Evolutionary conservation across 2,888 invertebrate species (phyloP).

Genomic region (Eumerus sabulonum): DNA sequence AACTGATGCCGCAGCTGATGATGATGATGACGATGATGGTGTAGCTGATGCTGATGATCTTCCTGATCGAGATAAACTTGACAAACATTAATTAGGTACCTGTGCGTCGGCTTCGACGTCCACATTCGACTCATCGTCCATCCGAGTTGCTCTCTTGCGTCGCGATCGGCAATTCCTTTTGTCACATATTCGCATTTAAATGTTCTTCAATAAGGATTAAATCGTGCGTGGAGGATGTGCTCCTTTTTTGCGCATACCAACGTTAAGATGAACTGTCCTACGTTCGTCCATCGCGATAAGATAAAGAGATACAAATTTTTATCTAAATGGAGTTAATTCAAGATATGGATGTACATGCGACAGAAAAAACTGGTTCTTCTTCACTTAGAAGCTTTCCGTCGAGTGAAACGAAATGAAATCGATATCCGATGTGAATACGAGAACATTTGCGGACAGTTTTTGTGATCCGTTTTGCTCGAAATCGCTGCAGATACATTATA

Average conservation of each 20-base stretch:
- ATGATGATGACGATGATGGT: conserved; percentile 31
- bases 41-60: conserved; percentile 53
- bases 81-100: conserved; percentile 69
- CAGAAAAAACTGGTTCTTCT: conserved; percentile 17
- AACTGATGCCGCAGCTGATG: conserved; percentile 31
- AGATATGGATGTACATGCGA: conserved; percentile 27
- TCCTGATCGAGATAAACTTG: conserved; percentile 68
- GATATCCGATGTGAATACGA: conserved; percentile 7
- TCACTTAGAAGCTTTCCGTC: conserved; percentile 26
- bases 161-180: too few species aligned
- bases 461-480: conserved; percentile 40
- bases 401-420: conserved; percentile 34
- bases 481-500: conserved; percentile 38
- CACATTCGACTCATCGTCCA: not conserved
- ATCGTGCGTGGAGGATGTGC: conserved; percentile 55
- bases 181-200: not conserved
- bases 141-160: too few species aligned
- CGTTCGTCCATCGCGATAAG: conserved; percentile 31
- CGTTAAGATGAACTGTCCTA: too few species aligned
- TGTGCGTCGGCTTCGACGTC: conserved; percentile 60
- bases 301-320: conserved; percentile 57
- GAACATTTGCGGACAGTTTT: conserved; percentile 28
- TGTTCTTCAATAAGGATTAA: conserved; percentile 47
- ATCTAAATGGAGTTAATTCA: conserved; percentile 60
- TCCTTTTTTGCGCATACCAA: conserved; percentile 50